These are phyloP conservation scores for Emydoidea blandingii DNA, from an alignment of 2,797 vertebrate genomes.

Conservation along the genomic window DNA sequence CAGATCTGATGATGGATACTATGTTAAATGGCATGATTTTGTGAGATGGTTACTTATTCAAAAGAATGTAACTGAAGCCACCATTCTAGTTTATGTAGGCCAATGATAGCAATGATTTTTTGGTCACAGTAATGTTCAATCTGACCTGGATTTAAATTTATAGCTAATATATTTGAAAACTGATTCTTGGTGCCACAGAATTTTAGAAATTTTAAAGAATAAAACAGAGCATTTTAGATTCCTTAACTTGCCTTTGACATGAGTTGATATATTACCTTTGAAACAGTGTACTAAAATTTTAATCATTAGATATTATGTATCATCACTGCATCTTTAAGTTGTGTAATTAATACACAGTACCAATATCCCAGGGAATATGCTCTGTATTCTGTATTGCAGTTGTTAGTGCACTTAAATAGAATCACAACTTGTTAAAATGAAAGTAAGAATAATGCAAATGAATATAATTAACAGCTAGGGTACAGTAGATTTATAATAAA, in stretches of 20 bases:
- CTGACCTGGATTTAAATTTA: not conserved
- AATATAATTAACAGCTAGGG: not conserved
- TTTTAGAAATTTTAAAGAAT: not conserved
- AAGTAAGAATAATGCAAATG: not conserved
- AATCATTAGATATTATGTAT: not conserved
- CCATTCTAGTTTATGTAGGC: not conserved
- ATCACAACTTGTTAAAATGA: not conserved
- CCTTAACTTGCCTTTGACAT: not conserved
- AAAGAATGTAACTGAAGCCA: not conserved
- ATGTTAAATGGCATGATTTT: not conserved
- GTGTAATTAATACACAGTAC: not conserved
- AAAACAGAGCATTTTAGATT: not conserved
- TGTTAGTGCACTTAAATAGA: not conserved
- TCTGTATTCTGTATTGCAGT: not conserved
- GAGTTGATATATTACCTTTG: not conserved
- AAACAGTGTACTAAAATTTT: not conserved
- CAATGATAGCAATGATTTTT: not conserved
- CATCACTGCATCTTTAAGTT: not conserved
- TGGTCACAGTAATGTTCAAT: not conserved
- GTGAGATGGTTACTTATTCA: not conserved
- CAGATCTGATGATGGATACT: not conserved
- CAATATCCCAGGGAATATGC: not conserved
- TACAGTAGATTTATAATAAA: not conserved
- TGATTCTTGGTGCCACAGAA: not conserved
- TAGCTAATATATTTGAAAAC: not conserved